Conservation (phyloP, 2,797 vertebrate genomes). For the Vireo griseus region DNA sequence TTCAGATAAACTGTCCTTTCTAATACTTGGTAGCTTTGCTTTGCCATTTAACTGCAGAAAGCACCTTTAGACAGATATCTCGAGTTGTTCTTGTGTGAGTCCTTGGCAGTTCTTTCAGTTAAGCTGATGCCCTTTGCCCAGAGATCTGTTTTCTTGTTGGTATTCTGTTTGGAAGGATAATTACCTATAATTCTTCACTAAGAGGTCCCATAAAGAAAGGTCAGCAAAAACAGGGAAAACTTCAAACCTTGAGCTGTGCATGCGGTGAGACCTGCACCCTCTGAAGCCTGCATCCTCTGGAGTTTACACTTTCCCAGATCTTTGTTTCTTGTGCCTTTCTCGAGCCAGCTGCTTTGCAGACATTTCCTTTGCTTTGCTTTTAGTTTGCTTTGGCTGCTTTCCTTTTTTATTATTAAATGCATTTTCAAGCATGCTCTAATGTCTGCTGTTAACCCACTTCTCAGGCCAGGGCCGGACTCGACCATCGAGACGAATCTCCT, state of each 20-base stretch:
- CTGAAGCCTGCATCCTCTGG: neutral
- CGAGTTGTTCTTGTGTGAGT: neutral
- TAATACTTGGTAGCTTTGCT: neutral
- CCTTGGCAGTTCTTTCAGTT: neutral
- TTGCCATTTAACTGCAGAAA: neutral
- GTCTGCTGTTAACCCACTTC: conserved; percentile 75
- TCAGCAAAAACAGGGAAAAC: neutral
- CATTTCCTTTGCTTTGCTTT: conserved; percentile 2
- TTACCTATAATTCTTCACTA: neutral
- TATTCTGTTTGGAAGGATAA: neutral
- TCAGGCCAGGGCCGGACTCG: conserved; percentile 78
- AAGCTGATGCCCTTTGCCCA: neutral
- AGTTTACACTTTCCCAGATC: neutral
- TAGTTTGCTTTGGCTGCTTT: neutral
- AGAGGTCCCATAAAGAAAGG: neutral
- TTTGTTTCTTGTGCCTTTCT: conserved; percentile 6
- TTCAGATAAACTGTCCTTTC: neutral
- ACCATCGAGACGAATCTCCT: conserved; percentile 85
- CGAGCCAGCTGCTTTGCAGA: neutral
- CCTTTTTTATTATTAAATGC: conserved; percentile 25
- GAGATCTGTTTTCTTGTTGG: neutral
- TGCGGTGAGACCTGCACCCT: neutral
- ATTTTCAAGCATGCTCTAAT: conserved; percentile 67
- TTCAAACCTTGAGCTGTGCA: fast-evolving
- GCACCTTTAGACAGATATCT: neutral